Evolutionary conservation across 2,113 vertebrate genomes (phyloP).

Genomic region (Neolamprologus tretocephalus): DNA sequence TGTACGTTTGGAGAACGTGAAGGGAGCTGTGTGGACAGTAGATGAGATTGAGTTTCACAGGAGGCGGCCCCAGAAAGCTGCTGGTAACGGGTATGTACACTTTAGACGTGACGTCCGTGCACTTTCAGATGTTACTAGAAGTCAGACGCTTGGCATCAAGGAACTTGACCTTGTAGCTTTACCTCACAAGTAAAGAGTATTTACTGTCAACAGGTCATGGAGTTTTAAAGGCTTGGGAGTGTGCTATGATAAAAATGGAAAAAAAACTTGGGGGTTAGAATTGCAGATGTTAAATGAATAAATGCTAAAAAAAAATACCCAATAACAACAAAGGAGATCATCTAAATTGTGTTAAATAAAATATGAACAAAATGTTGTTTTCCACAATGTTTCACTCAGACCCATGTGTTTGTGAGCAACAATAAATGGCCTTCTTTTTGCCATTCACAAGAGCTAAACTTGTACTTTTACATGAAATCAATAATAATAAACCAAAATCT

Average conservation of each 20-base stretch:
- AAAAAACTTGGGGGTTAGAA: not conserved
- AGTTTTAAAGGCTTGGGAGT: not conserved
- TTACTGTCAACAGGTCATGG: constrained; percentile 17
- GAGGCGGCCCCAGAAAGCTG: constrained; percentile 96
- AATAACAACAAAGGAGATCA: not conserved
- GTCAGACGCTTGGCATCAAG: not conserved
- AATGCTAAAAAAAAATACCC: not conserved
- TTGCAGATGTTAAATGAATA: not conserved
- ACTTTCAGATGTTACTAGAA: not conserved
- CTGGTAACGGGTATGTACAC: constrained; percentile 77
- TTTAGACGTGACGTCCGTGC: not conserved
- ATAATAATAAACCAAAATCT: not conserved
- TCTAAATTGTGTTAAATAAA: not conserved
- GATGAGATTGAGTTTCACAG: constrained; percentile 99
- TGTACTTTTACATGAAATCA: not conserved
- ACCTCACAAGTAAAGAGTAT: not conserved
- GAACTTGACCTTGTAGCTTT: not conserved
- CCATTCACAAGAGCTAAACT: not conserved
- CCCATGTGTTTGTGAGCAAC: not conserved
- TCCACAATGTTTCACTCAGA: not conserved
- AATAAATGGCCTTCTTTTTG: not conserved
- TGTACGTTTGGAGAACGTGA: constrained; percentile 72
- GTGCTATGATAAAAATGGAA: not conserved
- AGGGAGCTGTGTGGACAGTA: constrained; percentile 86
- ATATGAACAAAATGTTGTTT: not conserved